A percentile compares a stretch with the other conserved stretches of the same genome.
Conservation (phyloP, 2,113 vertebrate species). For the Actenoides lindsayi region DNA sequence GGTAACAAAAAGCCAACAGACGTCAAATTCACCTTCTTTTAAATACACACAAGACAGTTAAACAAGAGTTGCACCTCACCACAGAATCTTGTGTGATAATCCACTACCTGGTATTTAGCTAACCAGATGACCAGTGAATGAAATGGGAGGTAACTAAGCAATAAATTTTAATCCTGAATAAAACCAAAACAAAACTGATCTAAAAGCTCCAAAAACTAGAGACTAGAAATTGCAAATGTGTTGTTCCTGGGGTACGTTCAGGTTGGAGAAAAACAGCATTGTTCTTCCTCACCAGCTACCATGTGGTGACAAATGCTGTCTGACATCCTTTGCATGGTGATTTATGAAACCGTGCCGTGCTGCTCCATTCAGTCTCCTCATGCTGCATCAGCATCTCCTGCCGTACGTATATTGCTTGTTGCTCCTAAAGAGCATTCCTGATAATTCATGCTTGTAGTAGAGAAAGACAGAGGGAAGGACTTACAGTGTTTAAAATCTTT, state of each 20-base stretch:
- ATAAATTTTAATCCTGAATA: neutral
- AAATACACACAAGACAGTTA: neutral
- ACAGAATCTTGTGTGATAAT: neutral
- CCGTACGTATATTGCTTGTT: neutral
- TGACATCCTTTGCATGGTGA: neutral
- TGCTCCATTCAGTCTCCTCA: neutral
- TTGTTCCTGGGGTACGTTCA: neutral
- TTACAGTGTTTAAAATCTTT: neutral
- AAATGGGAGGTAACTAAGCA: neutral
- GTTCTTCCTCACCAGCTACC: neutral
- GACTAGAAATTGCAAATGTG: neutral
- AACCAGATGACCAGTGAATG: neutral
- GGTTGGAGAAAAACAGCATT: neutral
- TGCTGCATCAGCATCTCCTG: neutral
- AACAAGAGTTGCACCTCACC: neutral
- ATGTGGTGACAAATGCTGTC: neutral
- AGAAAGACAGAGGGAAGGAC: neutral
- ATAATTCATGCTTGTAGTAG: neutral
- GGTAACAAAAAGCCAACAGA: neutral
- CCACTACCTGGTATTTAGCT: neutral
- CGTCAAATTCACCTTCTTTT: neutral
- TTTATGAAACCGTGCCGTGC: fast-evolving
- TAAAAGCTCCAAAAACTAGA: neutral
- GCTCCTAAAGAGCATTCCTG: neutral
- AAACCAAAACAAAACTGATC: neutral